These are phyloP conservation scores for Enteromius radiatus DNA, from an alignment of 2,797 vertebrate species.

Conservation along the genomic window DNA sequence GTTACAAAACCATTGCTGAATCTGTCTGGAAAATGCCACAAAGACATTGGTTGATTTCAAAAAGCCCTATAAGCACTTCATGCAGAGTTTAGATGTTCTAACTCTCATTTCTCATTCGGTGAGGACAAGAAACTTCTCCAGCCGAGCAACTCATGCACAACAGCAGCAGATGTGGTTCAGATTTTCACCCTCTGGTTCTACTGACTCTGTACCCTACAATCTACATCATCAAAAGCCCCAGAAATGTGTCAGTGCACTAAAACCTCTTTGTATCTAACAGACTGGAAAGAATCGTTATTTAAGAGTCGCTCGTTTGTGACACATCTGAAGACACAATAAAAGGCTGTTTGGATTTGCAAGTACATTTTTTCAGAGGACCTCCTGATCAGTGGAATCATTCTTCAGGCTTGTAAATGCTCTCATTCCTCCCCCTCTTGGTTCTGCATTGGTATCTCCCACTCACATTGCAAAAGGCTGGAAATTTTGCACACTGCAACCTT, in stretches of 20 bases:
- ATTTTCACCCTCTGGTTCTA: constrained; percentile 10
- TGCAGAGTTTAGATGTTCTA: constrained; percentile 28
- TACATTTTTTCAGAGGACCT: constrained; percentile 24
- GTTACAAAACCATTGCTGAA: neutral
- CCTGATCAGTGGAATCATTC: constrained; percentile 42
- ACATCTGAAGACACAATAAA: constrained; percentile 37
- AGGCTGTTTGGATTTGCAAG: constrained; percentile 19
- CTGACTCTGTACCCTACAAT: constrained; percentile 20
- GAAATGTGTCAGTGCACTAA: constrained; percentile 15
- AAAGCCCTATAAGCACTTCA: neutral
- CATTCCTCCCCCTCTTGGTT: constrained; percentile 43
- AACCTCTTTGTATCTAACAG: constrained; percentile 23
- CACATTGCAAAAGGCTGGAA: constrained; percentile 58
- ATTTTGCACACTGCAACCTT: constrained; percentile 56
- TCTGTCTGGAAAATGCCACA: constrained; percentile 18
- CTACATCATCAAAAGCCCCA: constrained; percentile 22
- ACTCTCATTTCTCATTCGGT: constrained; percentile 11
- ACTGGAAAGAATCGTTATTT: constrained; percentile 25
- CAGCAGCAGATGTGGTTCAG: constrained; percentile 16
- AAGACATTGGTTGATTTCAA: constrained; percentile 1
- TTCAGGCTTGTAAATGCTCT: constrained; percentile 43
- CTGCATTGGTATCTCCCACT: constrained; percentile 49
- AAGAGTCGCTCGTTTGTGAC: constrained; percentile 6
- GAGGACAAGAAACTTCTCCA: constrained; percentile 17
- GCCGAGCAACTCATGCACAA: neutral